Conservation (phyloP, 2,797 vertebrate species). For the Pipistrellus pygmaeus region DNA sequence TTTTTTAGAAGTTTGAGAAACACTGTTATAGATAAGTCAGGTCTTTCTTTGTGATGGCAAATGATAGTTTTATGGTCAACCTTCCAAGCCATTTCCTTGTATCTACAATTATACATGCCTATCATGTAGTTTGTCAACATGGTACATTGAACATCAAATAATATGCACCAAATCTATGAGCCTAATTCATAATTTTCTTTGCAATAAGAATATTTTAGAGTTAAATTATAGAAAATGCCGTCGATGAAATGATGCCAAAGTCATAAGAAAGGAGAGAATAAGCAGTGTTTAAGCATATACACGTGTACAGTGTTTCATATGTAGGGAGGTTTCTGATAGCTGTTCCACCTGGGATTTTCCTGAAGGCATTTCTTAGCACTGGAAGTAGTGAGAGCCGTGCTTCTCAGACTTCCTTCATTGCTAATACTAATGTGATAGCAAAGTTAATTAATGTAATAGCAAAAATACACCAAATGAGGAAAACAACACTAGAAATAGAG, state of each 20-base stretch:
- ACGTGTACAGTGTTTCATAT: not conserved
- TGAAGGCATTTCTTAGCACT: not conserved
- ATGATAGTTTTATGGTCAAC: not conserved
- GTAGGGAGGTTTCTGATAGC: not conserved
- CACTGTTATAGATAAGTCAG: not conserved
- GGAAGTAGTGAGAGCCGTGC: not conserved
- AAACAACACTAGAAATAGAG: not conserved
- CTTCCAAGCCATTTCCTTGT: not conserved
- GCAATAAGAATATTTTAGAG: not conserved
- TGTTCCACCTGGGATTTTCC: not conserved
- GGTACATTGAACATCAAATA: not conserved
- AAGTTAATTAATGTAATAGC: constrained; percentile 20
- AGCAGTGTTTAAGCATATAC: not conserved
- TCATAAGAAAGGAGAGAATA: not conserved
- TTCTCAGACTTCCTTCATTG: not conserved
- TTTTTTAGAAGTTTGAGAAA: not conserved
- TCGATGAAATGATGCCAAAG: not conserved
- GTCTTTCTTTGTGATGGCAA: not conserved
- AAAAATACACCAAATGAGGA: not conserved
- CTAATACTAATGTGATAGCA: not conserved
- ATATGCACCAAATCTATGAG: not conserved
- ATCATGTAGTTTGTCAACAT: not conserved
- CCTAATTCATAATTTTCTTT: not conserved
- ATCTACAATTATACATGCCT: not conserved
- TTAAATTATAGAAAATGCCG: not conserved